A percentile compares a stretch with the other conserved stretches of the same genome.
These are phyloP conservation scores for Mastacembelus armatus DNA, from an alignment of 2,797 vertebrate species.

Conservation along the genomic window DNA sequence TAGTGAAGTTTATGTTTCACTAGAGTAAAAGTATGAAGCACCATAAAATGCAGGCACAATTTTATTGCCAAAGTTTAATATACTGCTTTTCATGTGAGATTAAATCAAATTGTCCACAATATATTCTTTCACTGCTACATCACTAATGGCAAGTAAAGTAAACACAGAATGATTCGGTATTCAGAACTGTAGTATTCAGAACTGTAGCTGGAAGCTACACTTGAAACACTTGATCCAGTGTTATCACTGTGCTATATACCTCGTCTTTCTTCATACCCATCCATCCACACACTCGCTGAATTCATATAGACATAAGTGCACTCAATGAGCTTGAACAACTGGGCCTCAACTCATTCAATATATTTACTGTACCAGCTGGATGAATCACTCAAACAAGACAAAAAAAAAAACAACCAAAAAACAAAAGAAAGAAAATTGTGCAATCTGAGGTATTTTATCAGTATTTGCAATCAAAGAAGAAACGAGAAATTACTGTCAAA, in stretches of 20 bases:
- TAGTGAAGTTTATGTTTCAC: background rate
- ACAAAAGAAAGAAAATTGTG: slow-evolving; percentile 25
- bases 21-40: background rate
- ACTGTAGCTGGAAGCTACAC: slow-evolving; percentile 14
- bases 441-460: slow-evolving; percentile 57
- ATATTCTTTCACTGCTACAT: background rate
- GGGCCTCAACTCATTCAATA: slow-evolving; percentile 18
- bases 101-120: too few species aligned
- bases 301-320: slow-evolving; percentile 6
- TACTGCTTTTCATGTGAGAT: background rate
- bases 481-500: slow-evolving; percentile 46
- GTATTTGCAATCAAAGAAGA: slow-evolving; percentile 30
- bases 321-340: background rate
- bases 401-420: too few species aligned
- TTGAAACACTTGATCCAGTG: slow-evolving; percentile 44
- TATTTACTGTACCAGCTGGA: slow-evolving; percentile 6
- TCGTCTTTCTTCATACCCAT: slow-evolving; percentile 14
- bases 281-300: slow-evolving; percentile 12
- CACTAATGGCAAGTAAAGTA: slow-evolving; percentile 17
- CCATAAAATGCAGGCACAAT: background rate
- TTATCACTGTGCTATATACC: slow-evolving; percentile 37
- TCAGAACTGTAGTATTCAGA: slow-evolving; percentile 22
- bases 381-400: slow-evolving; percentile 35
- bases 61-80: too few species aligned
- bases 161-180: slow-evolving; percentile 12